A percentile compares a stretch with the other conserved stretches of the same genome.
These are phyloP conservation scores for Paralvinella palmiformis DNA, from an alignment of 1,140 invertebrate species.

Conservation along the genomic window DNA sequence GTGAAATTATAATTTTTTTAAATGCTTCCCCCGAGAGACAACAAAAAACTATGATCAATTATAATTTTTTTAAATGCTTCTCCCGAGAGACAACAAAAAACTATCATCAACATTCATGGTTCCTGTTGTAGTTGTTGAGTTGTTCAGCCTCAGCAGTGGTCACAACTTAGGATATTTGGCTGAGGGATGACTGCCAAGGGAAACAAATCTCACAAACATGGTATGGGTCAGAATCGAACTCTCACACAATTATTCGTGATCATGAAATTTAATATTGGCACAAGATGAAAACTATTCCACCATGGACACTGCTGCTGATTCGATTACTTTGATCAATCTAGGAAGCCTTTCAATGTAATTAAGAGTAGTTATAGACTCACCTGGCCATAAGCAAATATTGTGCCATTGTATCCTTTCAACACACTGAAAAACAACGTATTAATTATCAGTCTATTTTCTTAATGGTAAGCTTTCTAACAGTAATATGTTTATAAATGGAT, in stretches of 20 bases:
- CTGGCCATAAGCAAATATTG: constrained; percentile 53
- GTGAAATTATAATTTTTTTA: too few species aligned
- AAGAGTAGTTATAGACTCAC: constrained; percentile 23
- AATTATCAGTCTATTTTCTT: neutral
- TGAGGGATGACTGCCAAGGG: neutral
- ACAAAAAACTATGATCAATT: too few species aligned
- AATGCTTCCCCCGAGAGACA: too few species aligned
- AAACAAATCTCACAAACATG: neutral
- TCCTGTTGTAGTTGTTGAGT: too few species aligned
- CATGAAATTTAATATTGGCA: too few species aligned
- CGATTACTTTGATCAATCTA: neutral
- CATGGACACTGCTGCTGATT: neutral
- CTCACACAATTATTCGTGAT: neutral
- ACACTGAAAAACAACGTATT: constrained; percentile 33
- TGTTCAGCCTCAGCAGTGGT: too few species aligned
- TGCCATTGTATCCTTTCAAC: constrained; percentile 50
- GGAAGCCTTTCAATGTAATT: too few species aligned
- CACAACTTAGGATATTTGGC: too few species aligned
- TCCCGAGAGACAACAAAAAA: too few species aligned
- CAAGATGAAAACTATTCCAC: neutral
- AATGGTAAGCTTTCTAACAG: neutral
- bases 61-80: too few species aligned
- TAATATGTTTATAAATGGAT: neutral
- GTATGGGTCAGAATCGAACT: neutral
- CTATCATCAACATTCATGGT: too few species aligned